Evolutionary conservation across 2,888 invertebrate genomes (phyloP), one percentile per base, ranked within the genome.

Genomic region (Camponotus fellah): DNA sequence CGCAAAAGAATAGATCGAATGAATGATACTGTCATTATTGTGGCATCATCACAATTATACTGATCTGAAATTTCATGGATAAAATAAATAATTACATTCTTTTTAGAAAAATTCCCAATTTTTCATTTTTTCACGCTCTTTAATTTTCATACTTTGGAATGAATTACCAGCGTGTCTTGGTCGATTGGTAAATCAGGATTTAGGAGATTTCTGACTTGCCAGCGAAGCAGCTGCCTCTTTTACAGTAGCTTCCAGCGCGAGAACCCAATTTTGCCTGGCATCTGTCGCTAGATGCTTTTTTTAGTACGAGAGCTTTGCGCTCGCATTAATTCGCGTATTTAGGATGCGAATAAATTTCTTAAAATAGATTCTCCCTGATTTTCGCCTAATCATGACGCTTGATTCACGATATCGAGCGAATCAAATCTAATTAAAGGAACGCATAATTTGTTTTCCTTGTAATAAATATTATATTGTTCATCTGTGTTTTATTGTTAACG

Each of bases 181-280:
- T 53, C 88, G 62, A 93, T 92, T 91, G 93, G 92, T 93, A 94
- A 93, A 89, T 89, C 79, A 89, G 86, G 81, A 88, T 91, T 94
- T 94, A 93, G 94, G 94, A 92, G 93, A 85, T 86, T 72, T 84
- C 94, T 93, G 72, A 91, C 90, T 94, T 94, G 91, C 92, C 93
- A 88, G 88, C 91, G 77, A 84, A 92, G 93, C 92, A 92, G 91
- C 91, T 89, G 90, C 87, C 79, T 84, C 72, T 80, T 87, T 85
- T 84, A 84, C 83, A 90, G 80, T 83, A 92, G 88, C 87, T 89
- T 88, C 86, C 75, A 66, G 53, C 60, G 43, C 53, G 53, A 53
- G 53, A 82, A 80, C 88, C 85, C 92, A 92, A 91, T 92, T 93
- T 92, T 88, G 89, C 86, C 86, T 85, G 86, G 89, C 91, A 91